Evolutionary conservation across 1,140 invertebrate genomes (phyloP), one percentile per base, ranked within the genome.

Genomic region (Andrena cerasifolii): DNA sequence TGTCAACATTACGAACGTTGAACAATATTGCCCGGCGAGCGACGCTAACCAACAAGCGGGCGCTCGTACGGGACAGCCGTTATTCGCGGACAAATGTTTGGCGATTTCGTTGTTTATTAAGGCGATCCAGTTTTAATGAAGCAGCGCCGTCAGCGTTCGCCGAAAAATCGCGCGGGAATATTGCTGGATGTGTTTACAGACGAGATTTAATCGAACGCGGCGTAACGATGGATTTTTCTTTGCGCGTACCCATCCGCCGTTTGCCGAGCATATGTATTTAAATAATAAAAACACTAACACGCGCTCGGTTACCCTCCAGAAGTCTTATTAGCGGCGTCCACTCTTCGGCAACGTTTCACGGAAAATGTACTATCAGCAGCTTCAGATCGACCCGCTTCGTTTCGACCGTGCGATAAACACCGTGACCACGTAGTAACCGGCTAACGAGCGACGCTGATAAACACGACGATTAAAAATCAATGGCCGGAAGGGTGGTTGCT

Each of bases 391-490:
- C 28, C 43, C 14, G 53, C n/a, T 47, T 26, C 26, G 16, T n/a
- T 18, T 56, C n/a, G 7, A 71, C 24, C 7, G 18, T n/a, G 24
- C 16, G 56, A 63, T 40, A 73, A 74, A 53, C 18, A 24, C 8
- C 14, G 21, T 31, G 12, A 40, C 21, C 16, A 7, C 10, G n/a
- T 58, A 21, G 14, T 1, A 31, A 21, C 6, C 6, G 47, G 24
- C 14, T 14, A 66, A 66, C 72, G 51, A 75, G 61, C 3, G 12
- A 51, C 45, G 4, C 14, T 14, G 47, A 5, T 24, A 45, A 31
- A 26, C 26, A 12, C 5, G 45, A n/a, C 53, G 24, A 58, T 58
- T 28, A 67, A 67, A 65, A 67, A 76, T 33, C 26, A 28, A 47
- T 58, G 62, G 28, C 49, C 12, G n/a, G n/a, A 26, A 66, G 61